Base-by-base conservation (phyloP, 23 tunicate genomes). In the Aplidium turbinatum region DNA sequence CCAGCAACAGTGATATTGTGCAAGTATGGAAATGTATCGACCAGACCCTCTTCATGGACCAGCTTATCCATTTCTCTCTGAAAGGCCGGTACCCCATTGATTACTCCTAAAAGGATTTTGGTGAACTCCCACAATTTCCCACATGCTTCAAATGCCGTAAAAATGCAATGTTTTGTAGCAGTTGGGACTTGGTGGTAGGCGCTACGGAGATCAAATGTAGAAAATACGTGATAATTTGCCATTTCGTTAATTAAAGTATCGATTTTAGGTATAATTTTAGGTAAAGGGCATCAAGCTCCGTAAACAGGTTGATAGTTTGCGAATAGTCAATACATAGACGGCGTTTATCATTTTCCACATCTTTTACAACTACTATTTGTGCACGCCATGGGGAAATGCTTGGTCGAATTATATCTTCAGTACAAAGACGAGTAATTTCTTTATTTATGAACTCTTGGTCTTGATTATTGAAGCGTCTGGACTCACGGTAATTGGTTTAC, bases 181-280 rank as follows among this genome's bases (percentile, higher is more conserved):
- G 50, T 47, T 3, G 77, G 64, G 26, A 70, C 25, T 33, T 74
- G 79, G 25, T 74, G 68, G 25, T 74, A 74, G 7, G 79, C 72
- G 19, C 63, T 19, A 6, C 33, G 30, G 24, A 74, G 23, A 32
- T 74, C 79, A 22, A 57, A 51, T 5, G 70, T 57, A 30, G 68
- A 45, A 26, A 33, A 56, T 4, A 57, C 31, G 2, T 57, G 31
- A 29, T 57, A 74, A n/a, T 56, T 21, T 22, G 79, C 46, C 26
- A 56, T 16, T 19, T 31, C 16, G 19, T 56, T 74, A 5, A 74
- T 47, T 18, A 31, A 11, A 6, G 34, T 50, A 7, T 74, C 66
- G 6, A 74, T 74, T 18, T 68, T 13, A 33, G 68, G 68, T 2
- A 74, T n/a, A 31, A 68, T 11, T n/a, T n/a, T n/a, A n/a, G n/a